Evolutionary conservation across 2,797 vertebrate species (phyloP).

Genomic region (Chelidonichthys spinosus): DNA sequence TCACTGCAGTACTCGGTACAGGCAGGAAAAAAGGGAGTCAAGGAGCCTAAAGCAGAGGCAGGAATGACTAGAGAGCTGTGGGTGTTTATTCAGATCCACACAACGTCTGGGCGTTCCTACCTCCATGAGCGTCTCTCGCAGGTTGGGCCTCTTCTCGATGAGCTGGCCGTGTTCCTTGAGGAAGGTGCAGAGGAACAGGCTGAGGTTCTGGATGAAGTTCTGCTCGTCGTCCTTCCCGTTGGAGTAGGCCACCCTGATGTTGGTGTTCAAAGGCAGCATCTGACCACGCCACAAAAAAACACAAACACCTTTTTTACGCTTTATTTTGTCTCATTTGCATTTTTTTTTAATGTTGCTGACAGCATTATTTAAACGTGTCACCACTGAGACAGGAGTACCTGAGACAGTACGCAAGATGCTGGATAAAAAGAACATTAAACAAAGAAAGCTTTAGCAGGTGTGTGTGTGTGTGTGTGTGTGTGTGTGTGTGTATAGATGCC

Average conservation of each 20-base stretch:
- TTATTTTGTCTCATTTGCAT: neutral
- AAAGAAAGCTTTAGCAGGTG: constrained; percentile 1
- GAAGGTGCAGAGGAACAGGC: constrained; percentile 98
- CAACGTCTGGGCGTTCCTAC: constrained; percentile 69
- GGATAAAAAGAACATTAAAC: too few species aligned
- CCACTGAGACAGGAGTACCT: too few species aligned
- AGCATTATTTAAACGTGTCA: too few species aligned
- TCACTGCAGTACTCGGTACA: constrained; percentile 3
- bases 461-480: neutral
- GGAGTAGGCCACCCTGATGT: constrained; percentile 94
- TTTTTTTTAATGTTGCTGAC: too few species aligned
- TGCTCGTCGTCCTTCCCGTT: constrained; percentile 99
- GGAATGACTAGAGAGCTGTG: neutral
- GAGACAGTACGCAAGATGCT: too few species aligned
- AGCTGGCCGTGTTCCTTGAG: constrained; percentile 97
- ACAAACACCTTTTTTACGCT: neutral
- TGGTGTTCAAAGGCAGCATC: constrained; percentile 99
- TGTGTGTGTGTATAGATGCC: too few species aligned
- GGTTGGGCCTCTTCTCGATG: constrained; percentile 94
- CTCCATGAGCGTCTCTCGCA: constrained; percentile 97
- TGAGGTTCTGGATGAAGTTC: constrained; percentile 99
- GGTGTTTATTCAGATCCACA: constrained; percentile 11
- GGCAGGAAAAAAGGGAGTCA: neutral
- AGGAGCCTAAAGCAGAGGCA: neutral
- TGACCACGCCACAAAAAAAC: constrained; percentile 46